phyloP scores from a whole-genome alignment of 2,888 invertebrate genomes.

The Aporophyla nigra region DNA sequence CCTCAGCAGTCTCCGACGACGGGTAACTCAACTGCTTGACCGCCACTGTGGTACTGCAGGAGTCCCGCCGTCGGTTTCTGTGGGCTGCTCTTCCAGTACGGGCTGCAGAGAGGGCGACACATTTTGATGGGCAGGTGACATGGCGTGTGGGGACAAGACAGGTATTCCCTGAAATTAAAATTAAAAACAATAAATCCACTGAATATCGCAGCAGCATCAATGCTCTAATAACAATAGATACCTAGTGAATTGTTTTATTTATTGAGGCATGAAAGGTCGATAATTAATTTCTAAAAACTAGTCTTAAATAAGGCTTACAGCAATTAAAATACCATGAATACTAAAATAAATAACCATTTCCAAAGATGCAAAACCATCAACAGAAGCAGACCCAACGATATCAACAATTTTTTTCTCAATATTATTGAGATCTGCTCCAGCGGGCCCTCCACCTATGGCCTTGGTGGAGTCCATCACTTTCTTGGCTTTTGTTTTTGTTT shows the following conservation, averaged over 20 bases:
- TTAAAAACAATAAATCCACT: not conserved
- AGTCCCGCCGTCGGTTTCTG: not conserved
- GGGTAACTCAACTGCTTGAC: no score
- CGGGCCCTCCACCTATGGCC: not conserved
- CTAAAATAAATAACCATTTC: no score
- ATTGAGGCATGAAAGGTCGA: no score
- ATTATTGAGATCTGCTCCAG: not conserved
- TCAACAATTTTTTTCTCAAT: not conserved
- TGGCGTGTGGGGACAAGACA: not conserved
- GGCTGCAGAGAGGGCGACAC: not conserved
- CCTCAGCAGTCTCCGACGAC: no score
- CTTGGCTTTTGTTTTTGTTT: not conserved
- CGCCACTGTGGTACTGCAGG: not conserved
- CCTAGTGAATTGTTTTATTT: not conserved
- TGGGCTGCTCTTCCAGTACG: not conserved
- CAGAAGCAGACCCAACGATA: slow-evolving; percentile 3
- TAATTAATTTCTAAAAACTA: no score
- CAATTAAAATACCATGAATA: no score
- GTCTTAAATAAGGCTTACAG: no score
- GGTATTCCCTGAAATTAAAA: not conserved
- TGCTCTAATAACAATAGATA: not conserved
- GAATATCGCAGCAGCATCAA: not conserved
- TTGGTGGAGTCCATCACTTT: not conserved
- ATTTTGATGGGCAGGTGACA: not conserved
- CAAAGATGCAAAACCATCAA: not conserved